phyloP scores from a whole-genome alignment of 2,113 vertebrate species.

The Rutilus rutilus region DNA sequence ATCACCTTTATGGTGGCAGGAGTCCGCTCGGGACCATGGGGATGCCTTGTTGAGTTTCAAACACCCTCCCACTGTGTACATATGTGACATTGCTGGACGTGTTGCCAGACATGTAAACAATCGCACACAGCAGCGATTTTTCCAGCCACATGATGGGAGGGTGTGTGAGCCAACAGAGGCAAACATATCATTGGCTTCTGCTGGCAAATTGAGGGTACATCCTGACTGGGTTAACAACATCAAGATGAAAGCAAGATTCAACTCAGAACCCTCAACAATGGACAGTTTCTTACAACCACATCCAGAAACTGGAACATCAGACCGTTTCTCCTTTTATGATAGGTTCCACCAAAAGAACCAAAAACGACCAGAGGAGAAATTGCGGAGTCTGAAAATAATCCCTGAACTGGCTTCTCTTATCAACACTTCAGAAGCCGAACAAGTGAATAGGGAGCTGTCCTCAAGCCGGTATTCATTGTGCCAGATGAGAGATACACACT shows the following conservation, averaged over 20 bases:
- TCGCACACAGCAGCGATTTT: constrained; percentile 8
- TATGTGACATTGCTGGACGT: constrained; percentile 36
- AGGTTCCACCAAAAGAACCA: neutral
- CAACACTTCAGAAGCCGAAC: constrained; percentile 27
- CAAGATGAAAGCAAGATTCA: neutral
- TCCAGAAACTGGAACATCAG: constrained; percentile 23
- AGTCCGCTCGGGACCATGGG: constrained; percentile 24
- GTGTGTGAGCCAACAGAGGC: neutral
- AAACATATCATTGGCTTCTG: neutral
- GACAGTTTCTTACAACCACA: neutral
- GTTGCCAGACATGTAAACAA: constrained; percentile 44
- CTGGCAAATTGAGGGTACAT: neutral
- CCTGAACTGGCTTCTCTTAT: constrained; percentile 19
- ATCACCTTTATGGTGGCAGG: constrained; percentile 42
- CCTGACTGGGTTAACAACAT: neutral
- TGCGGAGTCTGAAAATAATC: constrained; percentile 3
- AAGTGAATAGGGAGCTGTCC: constrained; percentile 33
- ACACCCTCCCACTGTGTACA: constrained; percentile 22
- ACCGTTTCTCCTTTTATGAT: constrained; percentile 23
- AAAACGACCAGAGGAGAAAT: constrained; percentile 23
- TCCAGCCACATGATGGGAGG: constrained; percentile 36
- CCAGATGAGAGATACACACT: neutral
- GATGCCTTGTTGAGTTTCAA: constrained; percentile 25
- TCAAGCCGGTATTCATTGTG: constrained; percentile 13
- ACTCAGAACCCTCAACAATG: neutral